A percentile compares a stretch with the other conserved stretches of the same genome.
These are phyloP conservation scores for Drosophila merina DNA, from an alignment of 2,888 invertebrate species.

Conservation along the genomic window DNA sequence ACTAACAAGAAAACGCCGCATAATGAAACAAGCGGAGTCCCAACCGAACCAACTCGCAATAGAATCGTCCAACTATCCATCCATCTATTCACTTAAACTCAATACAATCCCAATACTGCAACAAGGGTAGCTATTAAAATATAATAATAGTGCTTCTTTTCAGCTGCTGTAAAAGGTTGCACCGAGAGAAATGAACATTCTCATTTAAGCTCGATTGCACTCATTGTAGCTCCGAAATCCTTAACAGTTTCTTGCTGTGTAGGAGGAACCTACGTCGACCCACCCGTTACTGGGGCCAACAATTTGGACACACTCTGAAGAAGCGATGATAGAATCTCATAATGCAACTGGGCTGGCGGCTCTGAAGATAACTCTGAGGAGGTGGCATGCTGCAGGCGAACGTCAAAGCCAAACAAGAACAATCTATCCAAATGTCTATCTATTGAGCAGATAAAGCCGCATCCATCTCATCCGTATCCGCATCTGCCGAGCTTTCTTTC, in stretches of 20 bases:
- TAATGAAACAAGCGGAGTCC: conserved; percentile 71
- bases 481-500: conserved; percentile 14
- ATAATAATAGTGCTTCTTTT: conserved; percentile 74
- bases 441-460: conserved; percentile 77
- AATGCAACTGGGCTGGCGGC: conserved; percentile 49
- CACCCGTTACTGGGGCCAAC: conserved; percentile 63
- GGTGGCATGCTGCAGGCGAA: conserved; percentile 24
- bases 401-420: conserved; percentile 79
- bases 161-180: conserved; percentile 23
- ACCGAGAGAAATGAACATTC: neutral
- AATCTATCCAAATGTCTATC: conserved; percentile 80
- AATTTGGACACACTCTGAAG: conserved; percentile 71
- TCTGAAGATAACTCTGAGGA: conserved; percentile 5
- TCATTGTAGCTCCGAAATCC: too few species aligned
- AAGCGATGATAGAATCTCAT: conserved; percentile 75
- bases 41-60: conserved; percentile 63
- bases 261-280: conserved; percentile 8
- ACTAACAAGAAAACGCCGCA: conserved; percentile 62
- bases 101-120: conserved; percentile 61
- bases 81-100: conserved; percentile 35
- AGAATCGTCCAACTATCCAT: conserved; percentile 50
- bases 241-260: neutral
- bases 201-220: too few species aligned
- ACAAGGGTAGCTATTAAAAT: conserved; percentile 76
- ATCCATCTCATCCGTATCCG: conserved; percentile 35